Evolutionary conservation across 2,113 vertebrate species (phyloP).

Genomic region (Bagarius yarrelli): DNA sequence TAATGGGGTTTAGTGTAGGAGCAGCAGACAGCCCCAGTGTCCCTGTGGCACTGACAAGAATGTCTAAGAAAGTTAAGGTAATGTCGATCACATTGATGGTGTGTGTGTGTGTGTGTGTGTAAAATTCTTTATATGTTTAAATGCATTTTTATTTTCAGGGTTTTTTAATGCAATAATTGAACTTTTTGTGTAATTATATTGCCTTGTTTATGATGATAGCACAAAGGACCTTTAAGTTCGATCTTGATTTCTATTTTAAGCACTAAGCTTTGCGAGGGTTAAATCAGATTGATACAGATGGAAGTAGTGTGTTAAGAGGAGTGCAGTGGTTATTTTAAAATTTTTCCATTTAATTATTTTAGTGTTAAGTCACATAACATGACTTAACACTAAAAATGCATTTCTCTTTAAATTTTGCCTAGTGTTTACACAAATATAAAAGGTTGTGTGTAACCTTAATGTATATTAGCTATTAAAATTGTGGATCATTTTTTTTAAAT

Average conservation of each 20-base stretch:
- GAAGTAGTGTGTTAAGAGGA: neutral
- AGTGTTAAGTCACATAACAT: neutral
- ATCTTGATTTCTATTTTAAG: neutral
- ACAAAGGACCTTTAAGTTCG: neutral
- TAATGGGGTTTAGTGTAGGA: conserved; percentile 20
- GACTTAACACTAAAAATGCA: neutral
- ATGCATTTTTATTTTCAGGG: neutral
- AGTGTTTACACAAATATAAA: neutral
- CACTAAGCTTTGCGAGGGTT: neutral
- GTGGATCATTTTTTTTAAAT: neutral
- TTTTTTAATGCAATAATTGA: neutral
- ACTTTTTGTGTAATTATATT: neutral
- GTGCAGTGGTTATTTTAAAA: neutral
- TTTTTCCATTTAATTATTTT: neutral
- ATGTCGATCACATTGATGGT: neutral
- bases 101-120: neutral
- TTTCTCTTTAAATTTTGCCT: neutral
- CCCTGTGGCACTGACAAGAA: conserved; percentile 21
- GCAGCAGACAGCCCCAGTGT: conserved; percentile 3
- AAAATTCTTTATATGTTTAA: neutral
- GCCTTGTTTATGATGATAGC: too few species aligned
- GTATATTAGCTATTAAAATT: neutral
- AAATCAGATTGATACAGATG: neutral
- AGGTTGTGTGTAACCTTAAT: neutral
- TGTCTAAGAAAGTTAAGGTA: conserved; percentile 54